Evolutionary conservation across 2,888 invertebrate genomes (phyloP).

Genomic region (Balanococcus diminutus): DNA sequence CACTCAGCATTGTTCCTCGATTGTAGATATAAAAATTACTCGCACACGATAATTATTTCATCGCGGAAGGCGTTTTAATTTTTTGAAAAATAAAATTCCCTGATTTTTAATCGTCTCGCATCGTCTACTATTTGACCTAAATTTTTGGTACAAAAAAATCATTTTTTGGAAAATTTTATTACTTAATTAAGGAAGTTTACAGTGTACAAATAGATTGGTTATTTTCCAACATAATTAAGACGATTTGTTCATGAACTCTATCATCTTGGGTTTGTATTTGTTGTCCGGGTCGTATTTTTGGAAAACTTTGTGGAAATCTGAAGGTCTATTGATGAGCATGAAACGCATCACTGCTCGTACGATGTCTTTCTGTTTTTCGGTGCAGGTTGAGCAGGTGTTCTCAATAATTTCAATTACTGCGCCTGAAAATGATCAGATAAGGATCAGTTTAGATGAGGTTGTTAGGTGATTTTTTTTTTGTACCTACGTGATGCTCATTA

Average conservation of each 20-base stretch:
- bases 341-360: conserved; percentile 50
- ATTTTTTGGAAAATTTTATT: background rate
- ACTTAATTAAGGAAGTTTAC: background rate
- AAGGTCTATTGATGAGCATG: conserved; percentile 49
- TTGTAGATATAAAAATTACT: background rate
- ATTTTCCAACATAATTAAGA: background rate
- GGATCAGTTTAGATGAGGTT: background rate
- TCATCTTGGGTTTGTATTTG: conserved; percentile 44
- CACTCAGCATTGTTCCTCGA: background rate
- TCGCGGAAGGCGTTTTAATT: background rate
- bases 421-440: conserved; percentile 3
- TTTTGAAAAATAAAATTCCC: background rate
- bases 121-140: background rate
- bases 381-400: conserved; percentile 53
- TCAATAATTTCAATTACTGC: conserved; percentile 54
- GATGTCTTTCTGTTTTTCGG: conserved; percentile 53
- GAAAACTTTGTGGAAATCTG: conserved; percentile 54
- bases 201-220: background rate
- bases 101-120: background rate
- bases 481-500: background rate
- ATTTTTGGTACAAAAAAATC: background rate
- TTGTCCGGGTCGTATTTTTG: conserved; percentile 47
- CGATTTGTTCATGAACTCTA: conserved; percentile 55
- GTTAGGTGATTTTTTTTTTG: background rate
- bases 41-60: background rate